Base-by-base conservation (phyloP, 1,140 invertebrate species). In the Cyclargus thomasi region DNA sequence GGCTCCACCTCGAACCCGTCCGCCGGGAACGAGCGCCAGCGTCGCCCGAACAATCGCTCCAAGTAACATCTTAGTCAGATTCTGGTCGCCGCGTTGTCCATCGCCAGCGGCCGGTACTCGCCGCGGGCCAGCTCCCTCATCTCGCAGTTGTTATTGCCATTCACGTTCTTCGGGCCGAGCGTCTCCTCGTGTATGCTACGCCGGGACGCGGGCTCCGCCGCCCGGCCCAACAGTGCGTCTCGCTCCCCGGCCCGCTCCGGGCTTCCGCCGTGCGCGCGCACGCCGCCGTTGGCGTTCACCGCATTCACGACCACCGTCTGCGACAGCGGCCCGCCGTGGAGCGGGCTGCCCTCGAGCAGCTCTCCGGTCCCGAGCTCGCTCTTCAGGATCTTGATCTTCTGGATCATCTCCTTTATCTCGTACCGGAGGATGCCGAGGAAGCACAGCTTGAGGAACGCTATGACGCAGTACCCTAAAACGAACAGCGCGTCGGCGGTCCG, bases 331-430 rank as follows among this genome's bases (percentile, higher is more conserved):
- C 92, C 81, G 70, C 92, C 88, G 63, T 90, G 88, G 36, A 90
- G 69, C 7, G 90, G 90, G 67, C 89, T 91, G 14, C 85, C 88
- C 29, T 91, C 90, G 5, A 90, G 69, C 4, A 90, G 80, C 69
- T 85, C 83, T 3, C 85, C 84, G 5, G 86, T 86, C 39, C 91
- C 91, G 64, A 92, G 78, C 74, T 93, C 92, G 67, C 88, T 92
- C 70, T 91, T 86, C 70, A 93, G 84, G 78, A 93, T 92, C 75
- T 88, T 92, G 83, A 97, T 97, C 88, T 97, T 97, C 80, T 97
- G 95, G 75, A 97, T 97, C 96, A 97, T 97, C 81, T 97, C 96
- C 64, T 94, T 92, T 75, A 97, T 96, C 90, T 97, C 95, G 87
- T 96, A 96, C 67, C 94, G 92, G 39, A 97, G 91, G 76, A 97